Conservation (phyloP, 92 coral and sea anemone genomes). For the Porites cylindrica region DNA sequence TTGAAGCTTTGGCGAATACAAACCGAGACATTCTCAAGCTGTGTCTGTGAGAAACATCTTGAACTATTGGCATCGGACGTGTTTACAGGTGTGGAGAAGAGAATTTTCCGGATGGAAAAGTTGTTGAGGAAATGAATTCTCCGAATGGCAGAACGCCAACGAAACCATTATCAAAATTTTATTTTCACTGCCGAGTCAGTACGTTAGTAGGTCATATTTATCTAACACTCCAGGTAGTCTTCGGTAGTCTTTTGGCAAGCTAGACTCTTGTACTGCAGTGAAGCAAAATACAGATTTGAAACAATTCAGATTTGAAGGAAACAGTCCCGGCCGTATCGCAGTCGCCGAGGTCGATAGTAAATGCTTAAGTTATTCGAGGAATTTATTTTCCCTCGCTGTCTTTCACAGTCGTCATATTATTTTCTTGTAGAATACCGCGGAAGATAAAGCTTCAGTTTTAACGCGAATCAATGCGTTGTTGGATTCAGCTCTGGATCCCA, state of each 20-base stretch:
- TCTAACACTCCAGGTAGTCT: background rate
- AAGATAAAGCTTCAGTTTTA: slow-evolving; percentile 72
- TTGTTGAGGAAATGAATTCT: slow-evolving; percentile 20
- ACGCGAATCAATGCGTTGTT: slow-evolving; percentile 86
- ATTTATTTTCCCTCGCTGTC: background rate
- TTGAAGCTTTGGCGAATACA: background rate
- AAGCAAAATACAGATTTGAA: background rate
- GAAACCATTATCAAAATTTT: background rate
- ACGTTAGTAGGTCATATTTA: background rate
- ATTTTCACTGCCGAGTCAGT: slow-evolving; percentile 1
- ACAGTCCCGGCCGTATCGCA: slow-evolving; percentile 13
- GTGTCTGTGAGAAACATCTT: background rate
- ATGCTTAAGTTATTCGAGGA: slow-evolving; percentile 10
- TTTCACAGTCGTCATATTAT: background rate
- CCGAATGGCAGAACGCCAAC: slow-evolving; percentile 4
- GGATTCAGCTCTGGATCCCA: slow-evolving; percentile 90
- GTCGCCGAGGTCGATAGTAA: slow-evolving; percentile 8
- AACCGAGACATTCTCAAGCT: background rate
- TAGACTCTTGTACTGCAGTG: background rate
- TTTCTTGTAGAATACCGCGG: slow-evolving; percentile 45
- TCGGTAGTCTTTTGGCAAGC: background rate
- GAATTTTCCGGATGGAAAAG: slow-evolving; percentile 11
- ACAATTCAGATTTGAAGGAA: background rate
- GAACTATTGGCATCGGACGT: slow-evolving; percentile 2
- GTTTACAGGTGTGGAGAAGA: slow-evolving; percentile 28